phyloP scores from a whole-genome alignment of 2,888 invertebrate genomes.

The Anoncus sp. region DNA sequence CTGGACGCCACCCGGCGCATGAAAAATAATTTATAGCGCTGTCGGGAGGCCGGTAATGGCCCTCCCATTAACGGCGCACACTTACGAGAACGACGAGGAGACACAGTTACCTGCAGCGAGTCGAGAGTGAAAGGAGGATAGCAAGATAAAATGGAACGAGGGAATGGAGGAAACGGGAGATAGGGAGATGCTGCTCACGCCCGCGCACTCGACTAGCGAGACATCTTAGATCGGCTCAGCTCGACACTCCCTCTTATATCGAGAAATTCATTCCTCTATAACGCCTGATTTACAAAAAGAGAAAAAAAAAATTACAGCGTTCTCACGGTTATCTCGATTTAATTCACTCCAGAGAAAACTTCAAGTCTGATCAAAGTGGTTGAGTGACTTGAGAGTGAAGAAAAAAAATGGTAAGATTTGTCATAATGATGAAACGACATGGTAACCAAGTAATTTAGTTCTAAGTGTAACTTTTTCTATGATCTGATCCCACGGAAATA shows the following conservation, averaged over 20 bases:
- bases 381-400: background rate
- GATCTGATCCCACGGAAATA: background rate
- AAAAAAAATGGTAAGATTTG: background rate
- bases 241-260: conserved; percentile 40
- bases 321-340: conserved; percentile 25
- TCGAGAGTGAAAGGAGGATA: conserved; percentile 46
- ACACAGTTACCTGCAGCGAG: conserved; percentile 32
- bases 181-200: conserved; percentile 55
- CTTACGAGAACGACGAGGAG: conserved; percentile 33
- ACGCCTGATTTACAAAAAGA: conserved; percentile 9
- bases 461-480: background rate
- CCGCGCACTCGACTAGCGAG: conserved; percentile 53
- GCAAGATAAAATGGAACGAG: conserved; percentile 44
- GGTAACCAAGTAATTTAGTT: background rate
- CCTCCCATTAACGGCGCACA: conserved; percentile 54
- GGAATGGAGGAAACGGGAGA: conserved; percentile 40
- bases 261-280: conserved; percentile 30
- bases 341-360: conserved; percentile 3
- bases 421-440: background rate
- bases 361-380: background rate
- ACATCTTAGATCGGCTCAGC: conserved; percentile 38
- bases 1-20: conserved; percentile 55
- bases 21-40: conserved; percentile 63
- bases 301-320: conserved; percentile 3
- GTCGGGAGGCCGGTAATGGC: conserved; percentile 57